These are phyloP conservation scores for Craterocephalus amniculus DNA, from an alignment of 2,797 vertebrate species.

Conservation along the genomic window DNA sequence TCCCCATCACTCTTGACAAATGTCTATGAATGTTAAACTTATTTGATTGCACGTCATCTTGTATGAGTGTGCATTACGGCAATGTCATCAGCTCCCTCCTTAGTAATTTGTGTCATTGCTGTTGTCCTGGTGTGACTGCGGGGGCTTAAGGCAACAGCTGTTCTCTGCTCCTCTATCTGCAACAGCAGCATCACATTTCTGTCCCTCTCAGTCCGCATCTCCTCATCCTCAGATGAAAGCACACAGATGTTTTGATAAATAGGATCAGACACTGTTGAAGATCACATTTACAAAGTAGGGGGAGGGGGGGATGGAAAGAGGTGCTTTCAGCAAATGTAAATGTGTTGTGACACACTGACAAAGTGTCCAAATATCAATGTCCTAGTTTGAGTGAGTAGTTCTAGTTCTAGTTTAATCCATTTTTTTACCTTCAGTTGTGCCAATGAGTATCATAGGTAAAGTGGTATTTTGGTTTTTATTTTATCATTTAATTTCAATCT, in stretches of 20 bases:
- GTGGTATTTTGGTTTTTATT: neutral
- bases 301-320: neutral
- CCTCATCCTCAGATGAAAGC: neutral
- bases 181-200: constrained; percentile 19
- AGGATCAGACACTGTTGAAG: neutral
- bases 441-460: neutral
- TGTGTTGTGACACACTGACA: neutral
- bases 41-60: constrained; percentile 23
- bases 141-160: constrained; percentile 67
- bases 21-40: constrained; percentile 4
- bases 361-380: neutral
- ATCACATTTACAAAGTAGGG: neutral
- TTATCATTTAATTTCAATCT: neutral
- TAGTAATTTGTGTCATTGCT: constrained; percentile 55
- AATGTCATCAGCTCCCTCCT: constrained; percentile 51
- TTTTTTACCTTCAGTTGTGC: neutral
- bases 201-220: neutral
- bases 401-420: neutral
- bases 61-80: constrained; percentile 27
- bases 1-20: constrained; percentile 1
- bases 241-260: neutral
- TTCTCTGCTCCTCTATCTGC: constrained; percentile 36
- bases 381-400: neutral
- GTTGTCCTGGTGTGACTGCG: constrained; percentile 53
- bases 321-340: neutral